Evolutionary conservation across 2,113 vertebrate genomes (phyloP), one percentile per base, ranked within the genome.

Genomic region (Oplegnathus fasciatus): DNA sequence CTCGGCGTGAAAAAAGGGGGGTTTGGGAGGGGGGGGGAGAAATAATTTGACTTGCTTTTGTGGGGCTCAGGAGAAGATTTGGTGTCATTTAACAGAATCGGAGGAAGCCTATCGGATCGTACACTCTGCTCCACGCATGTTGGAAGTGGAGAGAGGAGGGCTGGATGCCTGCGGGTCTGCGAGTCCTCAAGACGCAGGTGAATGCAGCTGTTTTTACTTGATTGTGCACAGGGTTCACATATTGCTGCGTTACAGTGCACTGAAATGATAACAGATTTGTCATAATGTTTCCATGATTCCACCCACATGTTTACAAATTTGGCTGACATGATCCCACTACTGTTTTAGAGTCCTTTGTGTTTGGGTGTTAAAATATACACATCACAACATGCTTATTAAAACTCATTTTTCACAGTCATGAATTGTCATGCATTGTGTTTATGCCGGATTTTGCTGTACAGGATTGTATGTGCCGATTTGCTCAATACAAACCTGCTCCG

Each of bases 131-230:
- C 85, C 78, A 77, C 87, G 87, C 87, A 79, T 85, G 87, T 60
- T 88, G 80, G 77, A 91, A 55, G 87, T 86, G 82, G 75, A 75
- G 58, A 52, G 71, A 83, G 76, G 50, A 82, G 87, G 79, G 81
- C 85, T 86, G 88, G 79, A 88, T 81, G 88, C 69, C 82, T 77
- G 86, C 74, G 78, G 85, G 65, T 75, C 28, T 54, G 30, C 73
- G 84, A 80, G 79, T 86, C 80, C 77, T 81, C 70, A 50, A 86
- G 52, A 90, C 88, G 86, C 93, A 95, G 94, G 94, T 95, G 93
- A 94, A 83, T 91, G 75, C 83, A 54, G 72, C 60, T 78, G 69
- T 28, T 88, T 68, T 82, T 71, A 42, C 86, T 58, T 50, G 22
- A 85, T 61, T 48, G 2, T 48, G 6, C 5, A 18, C 3, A 7